A percentile compares a stretch with the other conserved stretches of the same genome.
Evolutionary conservation across 2,797 vertebrate species (phyloP).

Genomic region (Chelidonichthys spinosus): DNA sequence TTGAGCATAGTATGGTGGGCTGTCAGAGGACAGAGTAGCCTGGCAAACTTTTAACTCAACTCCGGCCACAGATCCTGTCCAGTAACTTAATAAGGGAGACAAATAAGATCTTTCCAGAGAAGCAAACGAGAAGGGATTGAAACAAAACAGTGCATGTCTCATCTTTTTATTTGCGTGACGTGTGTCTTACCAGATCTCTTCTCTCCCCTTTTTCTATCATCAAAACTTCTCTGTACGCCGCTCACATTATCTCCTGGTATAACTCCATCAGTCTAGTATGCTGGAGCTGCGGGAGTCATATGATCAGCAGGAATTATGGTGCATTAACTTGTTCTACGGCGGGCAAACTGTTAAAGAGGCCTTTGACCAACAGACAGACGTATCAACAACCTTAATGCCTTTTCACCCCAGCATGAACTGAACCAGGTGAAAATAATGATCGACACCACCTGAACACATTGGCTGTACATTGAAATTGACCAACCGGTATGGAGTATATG

Average conservation of each 20-base stretch:
- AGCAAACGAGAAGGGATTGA: slow-evolving; percentile 10
- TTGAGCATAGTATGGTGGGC: not conserved
- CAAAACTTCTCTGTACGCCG: not conserved
- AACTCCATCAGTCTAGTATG: slow-evolving; percentile 3
- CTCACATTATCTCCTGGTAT: slow-evolving; percentile 4
- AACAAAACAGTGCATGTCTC: slow-evolving; percentile 27
- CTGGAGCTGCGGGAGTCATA: no score
- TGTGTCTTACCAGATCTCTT: slow-evolving; percentile 19
- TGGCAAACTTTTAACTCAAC: not conserved
- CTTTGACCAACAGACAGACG: not conserved
- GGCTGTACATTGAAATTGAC: not conserved
- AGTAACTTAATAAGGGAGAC: slow-evolving; percentile 19
- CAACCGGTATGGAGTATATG: not conserved
- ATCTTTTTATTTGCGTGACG: slow-evolving; percentile 13
- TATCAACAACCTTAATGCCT: not conserved
- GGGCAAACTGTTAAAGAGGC: slow-evolving; percentile 4
- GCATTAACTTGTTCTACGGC: not conserved
- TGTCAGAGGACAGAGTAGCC: slow-evolving; percentile 2
- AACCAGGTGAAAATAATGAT: not conserved
- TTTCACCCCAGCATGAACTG: not conserved
- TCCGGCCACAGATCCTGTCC: not conserved
- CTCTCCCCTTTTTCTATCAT: not conserved
- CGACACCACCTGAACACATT: not conserved
- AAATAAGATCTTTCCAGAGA: slow-evolving; percentile 6
- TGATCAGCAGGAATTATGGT: not conserved